Evolutionary conservation across 2,113 vertebrate genomes (phyloP), one percentile per base, ranked within the genome.

Genomic region (Pleuronectes platessa): DNA sequence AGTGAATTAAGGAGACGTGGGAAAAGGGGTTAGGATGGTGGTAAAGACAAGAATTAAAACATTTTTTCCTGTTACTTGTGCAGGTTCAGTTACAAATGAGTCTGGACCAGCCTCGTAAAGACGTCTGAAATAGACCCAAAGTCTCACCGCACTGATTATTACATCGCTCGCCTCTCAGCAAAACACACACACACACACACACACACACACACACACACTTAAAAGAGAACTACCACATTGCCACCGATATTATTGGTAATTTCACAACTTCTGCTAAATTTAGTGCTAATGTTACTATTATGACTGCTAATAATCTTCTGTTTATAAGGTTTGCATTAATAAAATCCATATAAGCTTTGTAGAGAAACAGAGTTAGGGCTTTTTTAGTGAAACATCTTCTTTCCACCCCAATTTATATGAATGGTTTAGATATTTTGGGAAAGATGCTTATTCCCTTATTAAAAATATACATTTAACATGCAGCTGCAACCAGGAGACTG

Each of bases 71-170:
- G 74, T 87, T 69, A 65, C 70, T 81, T 70, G 58, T 83, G 82
- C 66, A 78, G 77, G 68, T 82, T 89, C 24, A 76, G 85, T 82
- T 83, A 87, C 85, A 91, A 90, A 90, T 76, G 83, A 90, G 85
- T 91, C 88, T 85, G 68, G 66, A n/a, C 69, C 83, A 91, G 89
- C 40, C 85, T 90, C 21, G 5, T 91, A 88, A 93, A 88, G 54
- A 77, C 5, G 54, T 83, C 78, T 66, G 79, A 80, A 90, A 92
- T 83, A 91, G 88, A 79, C 60, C 79, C 47, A 47, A 15, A 51
- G 80, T 86, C 80, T 90, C 88, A 89, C 88, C 86, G 15, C 87
- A 62, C n/a, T 68, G 62, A 88, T 90, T 86, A 89, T 86, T 88
- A 86, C 73, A 79, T 79, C 37, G 1, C 78, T 56, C 61, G 80